Conservation (phyloP, 2,888 invertebrate genomes). For the Tachina grossa region DNA sequence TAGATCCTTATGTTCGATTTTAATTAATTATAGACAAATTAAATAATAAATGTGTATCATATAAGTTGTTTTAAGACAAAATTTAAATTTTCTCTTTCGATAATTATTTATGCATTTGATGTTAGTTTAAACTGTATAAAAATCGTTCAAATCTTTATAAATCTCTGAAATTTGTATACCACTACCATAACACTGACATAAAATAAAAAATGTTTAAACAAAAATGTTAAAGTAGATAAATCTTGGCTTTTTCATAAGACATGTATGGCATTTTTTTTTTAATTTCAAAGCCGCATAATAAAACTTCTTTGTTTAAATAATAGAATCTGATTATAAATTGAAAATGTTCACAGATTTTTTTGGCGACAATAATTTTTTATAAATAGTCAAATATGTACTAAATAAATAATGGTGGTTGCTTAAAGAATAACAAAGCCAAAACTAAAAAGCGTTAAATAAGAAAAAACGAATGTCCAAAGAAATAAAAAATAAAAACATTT, state of each 20-base stretch:
- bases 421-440: background rate
- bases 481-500: conserved; percentile 25
- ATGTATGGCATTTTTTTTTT: background rate
- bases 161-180: too few relatives aligned
- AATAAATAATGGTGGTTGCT: background rate
- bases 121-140: too few relatives aligned
- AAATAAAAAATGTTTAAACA: too few relatives aligned
- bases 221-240: too few relatives aligned
- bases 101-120: too few relatives aligned
- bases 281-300: background rate
- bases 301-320: background rate
- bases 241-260: background rate
- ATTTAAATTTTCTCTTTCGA: too few relatives aligned
- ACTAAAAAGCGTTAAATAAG: background rate
- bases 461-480: conserved; percentile 6
- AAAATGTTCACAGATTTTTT: conserved; percentile 10
- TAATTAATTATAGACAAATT: too few relatives aligned
- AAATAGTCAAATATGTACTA: background rate
- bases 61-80: too few relatives aligned
- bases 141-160: too few relatives aligned
- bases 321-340: conserved; percentile 1
- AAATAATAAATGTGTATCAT: too few relatives aligned
- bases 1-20: too few relatives aligned
- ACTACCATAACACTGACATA: too few relatives aligned
- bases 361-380: background rate